Evolutionary conservation across 2,888 invertebrate species (phyloP), one percentile per base, ranked within the genome.

Genomic region (Epirrhoe tristata): DNA sequence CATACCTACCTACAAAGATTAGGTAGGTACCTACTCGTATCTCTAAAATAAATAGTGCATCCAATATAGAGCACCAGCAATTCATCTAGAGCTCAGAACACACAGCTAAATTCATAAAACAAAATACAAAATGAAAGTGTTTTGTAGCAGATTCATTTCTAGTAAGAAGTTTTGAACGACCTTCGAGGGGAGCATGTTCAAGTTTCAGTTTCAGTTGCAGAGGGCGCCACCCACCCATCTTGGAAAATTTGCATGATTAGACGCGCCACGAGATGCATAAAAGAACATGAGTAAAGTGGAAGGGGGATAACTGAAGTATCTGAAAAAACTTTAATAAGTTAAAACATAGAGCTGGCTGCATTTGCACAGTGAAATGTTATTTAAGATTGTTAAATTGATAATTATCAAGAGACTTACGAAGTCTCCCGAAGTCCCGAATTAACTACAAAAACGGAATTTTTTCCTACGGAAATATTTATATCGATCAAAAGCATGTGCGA

Each of bases 171-270:
- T 89, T 83, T 83, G 83, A 89, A 90, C 92, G 93, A 93, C 92
- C 93, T 93, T 92, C 91, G 87, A 82, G 78, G 86, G 85, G 84
- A 84, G 87, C 86, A 78, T 80, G 82, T 83, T 79, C 80, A 83
- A 87, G 88, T 90, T 90, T 90, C 87, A 89, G 89, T 90, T 90
- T 87, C 88, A 86, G 84, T 85, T 77, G 84, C 81, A 82, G 81
- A 82, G 80, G 74, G 79, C 83, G 80, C 85, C 84, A 79, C 85
- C 85, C 85, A 81, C 86, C 84, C 83, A 81, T 86, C 88, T 87
- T 78, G 81, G 82, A 80, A 85, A 89, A 91, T 91, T 91, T 91
- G 86, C 91, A 91, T 91, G 89, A 91, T 91, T 89, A 90, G 86
- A 86, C 83, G 79, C 81, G 81, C 81, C 81, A 78, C 81, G 82